Base-by-base conservation (phyloP, 2,113 vertebrate genomes). In the Pelodiscus sinensis region DNA sequence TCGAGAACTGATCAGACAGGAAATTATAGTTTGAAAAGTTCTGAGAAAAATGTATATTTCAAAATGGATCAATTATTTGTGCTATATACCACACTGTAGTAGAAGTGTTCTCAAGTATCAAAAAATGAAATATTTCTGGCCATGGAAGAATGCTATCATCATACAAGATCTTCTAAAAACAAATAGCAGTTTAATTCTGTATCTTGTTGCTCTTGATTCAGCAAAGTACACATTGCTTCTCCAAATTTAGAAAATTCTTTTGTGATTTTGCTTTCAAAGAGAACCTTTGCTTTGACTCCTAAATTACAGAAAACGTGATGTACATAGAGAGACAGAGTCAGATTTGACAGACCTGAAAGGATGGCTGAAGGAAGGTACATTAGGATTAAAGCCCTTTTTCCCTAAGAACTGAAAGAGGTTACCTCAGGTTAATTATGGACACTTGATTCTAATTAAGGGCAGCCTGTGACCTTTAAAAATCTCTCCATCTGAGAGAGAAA, bases 91-190 rank as follows among this genome's bases (percentile, higher is more conserved):
- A 93, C 75, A 94, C 77, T 21, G 54, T 2, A 82, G 77, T 11
- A 84, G 81, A 86, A 44, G 5, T 8, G 18, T 60, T 83, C 83
- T 82, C 89, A 95, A 90, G 90, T 50, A 81, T 89, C 80, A 38
- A 73, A 9, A 83, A 44, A 85, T 55, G 6, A 90, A 92, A 77
- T 19, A 5, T 12, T 60, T 68, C 31, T 51, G 60, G n/a, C 10
- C 81, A 85, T 25, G 86, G 65, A 92, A 85, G 18, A 79, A 87
- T 24, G 58, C 8, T 29, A 78, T 16, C 80, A 50, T 56, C 60
- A 68, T 2, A 31, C 11, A 22, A 50, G 54, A 82, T 85, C 35
- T n/a, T 4, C 4, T 79, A 91, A 90, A 44, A 94, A n/a, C 6
- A 95, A 87, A 87, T 91, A 91, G n/a, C 51, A 90, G 31, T 27